Conservation (phyloP, 2,113 vertebrate genomes). For the Neogobius melanostomus region DNA sequence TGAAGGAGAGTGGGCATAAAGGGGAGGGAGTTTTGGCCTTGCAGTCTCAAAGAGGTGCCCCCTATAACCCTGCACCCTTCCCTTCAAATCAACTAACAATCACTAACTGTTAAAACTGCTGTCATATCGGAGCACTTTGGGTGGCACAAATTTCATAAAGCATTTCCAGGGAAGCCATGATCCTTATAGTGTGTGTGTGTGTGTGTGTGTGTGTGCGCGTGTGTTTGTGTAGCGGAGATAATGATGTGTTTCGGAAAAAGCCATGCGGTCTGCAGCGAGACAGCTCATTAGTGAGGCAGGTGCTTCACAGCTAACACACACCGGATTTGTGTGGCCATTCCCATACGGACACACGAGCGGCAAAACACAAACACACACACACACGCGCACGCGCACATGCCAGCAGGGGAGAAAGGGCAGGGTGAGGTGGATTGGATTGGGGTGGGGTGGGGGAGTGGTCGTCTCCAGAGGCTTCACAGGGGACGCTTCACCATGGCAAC, state of each 20-base stretch:
- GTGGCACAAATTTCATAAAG: conserved; percentile 1
- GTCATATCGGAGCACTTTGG: conserved; percentile 12
- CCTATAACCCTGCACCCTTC: conserved; percentile 18
- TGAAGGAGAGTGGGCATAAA: conserved; percentile 15
- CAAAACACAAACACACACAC: conserved; percentile 28
- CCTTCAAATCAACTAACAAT: conserved; percentile 24
- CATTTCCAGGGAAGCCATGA: conserved; percentile 39
- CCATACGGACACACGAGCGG: conserved; percentile 41
- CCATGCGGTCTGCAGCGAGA: conserved; percentile 64
- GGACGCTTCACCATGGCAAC: conserved; percentile 69
- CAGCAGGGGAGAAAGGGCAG: conserved; percentile 22
- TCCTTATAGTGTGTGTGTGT: conserved; percentile 17
- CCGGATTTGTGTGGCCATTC: conserved; percentile 61
- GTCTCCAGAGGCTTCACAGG: conserved; percentile 52
- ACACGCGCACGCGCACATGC: conserved; percentile 19
- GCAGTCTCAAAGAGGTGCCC: conserved; percentile 32
- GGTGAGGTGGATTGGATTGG: conserved; percentile 43
- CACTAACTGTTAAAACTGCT: conserved; percentile 1
- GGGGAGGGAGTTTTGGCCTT: conserved; percentile 39
- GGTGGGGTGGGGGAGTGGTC: conserved; percentile 48
- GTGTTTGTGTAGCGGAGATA: conserved; percentile 40
- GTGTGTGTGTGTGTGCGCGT: conserved; percentile 10
- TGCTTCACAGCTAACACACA: conserved; percentile 64
- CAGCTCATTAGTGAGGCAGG: conserved; percentile 71
- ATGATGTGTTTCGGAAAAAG: conserved; percentile 60